Percentiles rank a stretch among this genome's conserved stretches.
Evolutionary conservation across 2,797 vertebrate species (phyloP).

Genomic region (Semaprochilodus insignis): DNA sequence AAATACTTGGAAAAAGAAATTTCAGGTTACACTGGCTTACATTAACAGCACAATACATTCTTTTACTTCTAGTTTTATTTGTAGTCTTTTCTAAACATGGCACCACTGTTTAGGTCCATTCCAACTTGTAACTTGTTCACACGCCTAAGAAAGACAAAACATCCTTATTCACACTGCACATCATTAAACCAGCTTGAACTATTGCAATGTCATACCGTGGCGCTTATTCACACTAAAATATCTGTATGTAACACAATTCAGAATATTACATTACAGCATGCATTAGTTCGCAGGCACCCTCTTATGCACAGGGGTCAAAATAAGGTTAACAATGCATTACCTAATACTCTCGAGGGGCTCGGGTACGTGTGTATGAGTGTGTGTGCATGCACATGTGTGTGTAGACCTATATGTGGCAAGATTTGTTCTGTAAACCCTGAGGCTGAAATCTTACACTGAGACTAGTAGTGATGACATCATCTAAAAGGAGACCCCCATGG

Average conservation of each 20-base stretch:
- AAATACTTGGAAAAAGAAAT: too few relatives aligned
- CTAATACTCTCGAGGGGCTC: background rate
- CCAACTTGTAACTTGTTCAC: too few relatives aligned
- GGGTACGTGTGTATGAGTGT: background rate
- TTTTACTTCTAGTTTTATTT: too few relatives aligned
- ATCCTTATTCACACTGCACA: background rate
- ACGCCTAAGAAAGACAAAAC: too few relatives aligned
- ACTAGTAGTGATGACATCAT: constrained; percentile 12
- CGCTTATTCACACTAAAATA: background rate
- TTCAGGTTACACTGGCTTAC: too few relatives aligned
- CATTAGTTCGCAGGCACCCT: constrained; percentile 16
- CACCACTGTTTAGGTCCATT: too few relatives aligned
- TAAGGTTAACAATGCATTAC: constrained; percentile 5
- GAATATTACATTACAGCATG: constrained; percentile 16
- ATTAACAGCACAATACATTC: too few relatives aligned
- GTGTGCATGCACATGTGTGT: background rate
- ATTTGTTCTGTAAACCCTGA: constrained; percentile 22
- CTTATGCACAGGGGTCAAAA: background rate
- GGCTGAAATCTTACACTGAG: constrained; percentile 14
- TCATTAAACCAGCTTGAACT: too few relatives aligned
- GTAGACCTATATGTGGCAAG: background rate
- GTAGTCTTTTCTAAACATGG: too few relatives aligned
- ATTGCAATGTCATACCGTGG: background rate
- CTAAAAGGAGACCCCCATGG: background rate
- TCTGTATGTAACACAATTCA: constrained; percentile 7